Evolutionary conservation across 2,888 invertebrate genomes (phyloP).

Genomic region (Eilema sororculum): DNA sequence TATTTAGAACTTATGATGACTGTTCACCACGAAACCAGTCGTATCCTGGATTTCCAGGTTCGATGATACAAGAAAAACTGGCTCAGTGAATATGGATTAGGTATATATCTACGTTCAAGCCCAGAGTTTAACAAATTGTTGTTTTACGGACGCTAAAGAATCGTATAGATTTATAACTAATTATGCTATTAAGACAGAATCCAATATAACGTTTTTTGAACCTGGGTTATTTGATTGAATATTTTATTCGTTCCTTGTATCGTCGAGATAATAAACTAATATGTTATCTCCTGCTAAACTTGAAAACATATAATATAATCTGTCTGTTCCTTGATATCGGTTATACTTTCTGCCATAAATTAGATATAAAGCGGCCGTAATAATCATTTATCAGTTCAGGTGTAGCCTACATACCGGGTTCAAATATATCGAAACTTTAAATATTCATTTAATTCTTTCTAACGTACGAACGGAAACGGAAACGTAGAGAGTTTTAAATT

Average conservation of each 20-base stretch:
- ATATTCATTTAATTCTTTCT: constrained; percentile 18
- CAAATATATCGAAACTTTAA: constrained; percentile 23
- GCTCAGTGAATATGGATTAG: not conserved
- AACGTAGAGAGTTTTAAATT: constrained; percentile 37
- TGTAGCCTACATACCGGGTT: constrained; percentile 21
- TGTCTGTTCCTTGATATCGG: constrained; percentile 11
- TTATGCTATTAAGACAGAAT: not conserved
- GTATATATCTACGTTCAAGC: not conserved
- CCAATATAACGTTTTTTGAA: constrained; percentile 1
- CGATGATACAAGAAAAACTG: not conserved
- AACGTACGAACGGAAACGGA: constrained; percentile 45
- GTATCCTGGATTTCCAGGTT: not conserved
- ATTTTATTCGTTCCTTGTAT: not conserved
- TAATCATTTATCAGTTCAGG: constrained; percentile 25
- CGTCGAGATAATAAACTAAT: not conserved
- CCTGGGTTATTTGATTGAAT: not conserved
- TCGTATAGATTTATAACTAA: not conserved
- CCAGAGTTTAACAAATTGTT: not conserved
- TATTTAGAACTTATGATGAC: not conserved
- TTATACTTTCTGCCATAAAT: constrained; percentile 3
- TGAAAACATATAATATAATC: constrained; percentile 5
- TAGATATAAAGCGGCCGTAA: not conserved
- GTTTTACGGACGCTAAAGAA: not conserved
- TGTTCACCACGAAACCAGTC: not conserved
- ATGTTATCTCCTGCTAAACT: not conserved